Percentiles rank a stretch among this genome's conserved stretches.
These are phyloP conservation scores for Camptogramma bilineatum DNA, from an alignment of 2,888 invertebrate genomes.

Conservation along the genomic window DNA sequence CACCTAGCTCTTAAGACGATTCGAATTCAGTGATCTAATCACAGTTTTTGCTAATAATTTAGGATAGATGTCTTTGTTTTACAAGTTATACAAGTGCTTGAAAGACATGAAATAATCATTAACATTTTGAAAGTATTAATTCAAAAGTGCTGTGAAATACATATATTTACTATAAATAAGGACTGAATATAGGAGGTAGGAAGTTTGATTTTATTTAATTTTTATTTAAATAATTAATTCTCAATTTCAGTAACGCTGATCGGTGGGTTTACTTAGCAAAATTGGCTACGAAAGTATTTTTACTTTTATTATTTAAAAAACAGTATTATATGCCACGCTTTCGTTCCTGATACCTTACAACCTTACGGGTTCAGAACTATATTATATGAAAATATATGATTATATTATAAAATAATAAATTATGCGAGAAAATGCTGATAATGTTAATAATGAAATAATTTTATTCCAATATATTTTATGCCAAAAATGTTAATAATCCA, in stretches of 20 bases:
- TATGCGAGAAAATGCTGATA: neutral
- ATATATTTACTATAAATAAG: too few species aligned
- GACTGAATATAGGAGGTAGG: too few species aligned
- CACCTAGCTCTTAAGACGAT: too few species aligned
- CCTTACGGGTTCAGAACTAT: neutral
- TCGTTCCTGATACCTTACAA: neutral
- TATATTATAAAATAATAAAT: neutral
- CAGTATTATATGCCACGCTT: neutral
- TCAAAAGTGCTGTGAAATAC: too few species aligned
- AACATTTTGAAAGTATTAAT: too few species aligned
- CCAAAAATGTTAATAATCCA: neutral
- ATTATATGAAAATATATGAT: neutral
- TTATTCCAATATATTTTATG: neutral
- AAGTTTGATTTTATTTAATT: neutral
- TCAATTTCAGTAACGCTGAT: constrained; percentile 4
- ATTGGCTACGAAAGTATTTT: constrained; percentile 5
- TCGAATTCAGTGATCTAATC: too few species aligned
- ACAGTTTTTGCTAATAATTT: too few species aligned
- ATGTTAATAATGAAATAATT: neutral
- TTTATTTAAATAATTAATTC: neutral
- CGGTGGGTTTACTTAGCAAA: neutral
- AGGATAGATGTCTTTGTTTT: too few species aligned
- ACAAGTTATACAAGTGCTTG: too few species aligned
- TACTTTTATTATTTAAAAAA: neutral
- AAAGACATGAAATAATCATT: too few species aligned